Evolutionary conservation across 2,113 vertebrate species (phyloP).

Genomic region (Tyto alba): DNA sequence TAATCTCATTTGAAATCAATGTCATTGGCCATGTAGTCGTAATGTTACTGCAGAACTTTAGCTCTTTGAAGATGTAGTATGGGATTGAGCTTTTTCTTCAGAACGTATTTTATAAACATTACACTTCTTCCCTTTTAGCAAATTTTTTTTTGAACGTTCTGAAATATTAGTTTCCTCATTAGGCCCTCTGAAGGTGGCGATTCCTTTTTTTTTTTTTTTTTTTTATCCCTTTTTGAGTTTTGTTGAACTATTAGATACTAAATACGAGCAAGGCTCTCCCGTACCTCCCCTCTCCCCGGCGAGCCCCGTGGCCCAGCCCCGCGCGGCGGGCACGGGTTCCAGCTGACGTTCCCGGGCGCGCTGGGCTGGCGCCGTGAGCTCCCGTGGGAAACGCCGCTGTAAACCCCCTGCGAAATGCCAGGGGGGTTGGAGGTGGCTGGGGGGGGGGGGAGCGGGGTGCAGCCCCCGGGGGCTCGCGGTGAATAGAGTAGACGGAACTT

Average conservation of each 20-base stretch:
- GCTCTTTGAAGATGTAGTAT: background rate
- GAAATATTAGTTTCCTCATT: background rate
- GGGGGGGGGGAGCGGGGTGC: no score
- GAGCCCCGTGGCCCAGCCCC: fast-evolving
- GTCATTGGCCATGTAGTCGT: background rate
- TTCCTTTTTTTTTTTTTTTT: background rate
- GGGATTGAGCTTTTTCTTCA: background rate
- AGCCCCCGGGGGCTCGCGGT: no score
- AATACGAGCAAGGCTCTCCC: background rate
- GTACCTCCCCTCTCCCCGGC: background rate
- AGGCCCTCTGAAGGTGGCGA: background rate
- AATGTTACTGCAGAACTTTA: background rate
- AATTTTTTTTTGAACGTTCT: background rate
- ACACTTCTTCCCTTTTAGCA: background rate
- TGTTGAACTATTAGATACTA: background rate
- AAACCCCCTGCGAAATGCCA: background rate
- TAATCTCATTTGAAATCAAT: background rate
- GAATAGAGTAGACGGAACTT: no score
- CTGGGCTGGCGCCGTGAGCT: background rate
- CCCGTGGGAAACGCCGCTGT: background rate
- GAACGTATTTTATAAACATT: background rate
- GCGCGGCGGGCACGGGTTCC: background rate
- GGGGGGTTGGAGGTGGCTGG: fast-evolving
- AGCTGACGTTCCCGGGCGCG: fast-evolving
- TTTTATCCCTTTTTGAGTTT: background rate